Conservation (phyloP, 2,888 invertebrate genomes). For the Diplolepis rosae region DNA sequence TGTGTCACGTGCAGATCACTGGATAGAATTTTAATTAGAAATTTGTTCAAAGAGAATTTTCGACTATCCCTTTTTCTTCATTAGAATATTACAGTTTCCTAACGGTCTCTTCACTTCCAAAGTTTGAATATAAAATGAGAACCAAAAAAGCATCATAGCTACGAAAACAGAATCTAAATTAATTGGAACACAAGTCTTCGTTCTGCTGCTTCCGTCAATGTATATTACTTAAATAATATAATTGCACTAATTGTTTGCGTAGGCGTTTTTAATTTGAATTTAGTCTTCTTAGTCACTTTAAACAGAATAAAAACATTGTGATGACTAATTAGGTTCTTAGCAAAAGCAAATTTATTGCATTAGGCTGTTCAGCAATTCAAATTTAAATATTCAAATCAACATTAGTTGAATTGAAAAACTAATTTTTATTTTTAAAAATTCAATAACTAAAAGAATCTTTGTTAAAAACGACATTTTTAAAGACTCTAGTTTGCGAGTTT, state of each 20-base stretch:
- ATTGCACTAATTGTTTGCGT: slow-evolving; percentile 26
- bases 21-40: not conserved
- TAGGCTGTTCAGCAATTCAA: slow-evolving; percentile 12
- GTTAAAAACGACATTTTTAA: too few species aligned
- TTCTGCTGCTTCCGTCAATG: not conserved
- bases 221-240: slow-evolving; percentile 25
- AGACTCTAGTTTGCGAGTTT: too few species aligned
- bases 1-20: not conserved
- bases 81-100: not conserved
- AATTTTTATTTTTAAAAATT: slow-evolving; percentile 6
- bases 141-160: not conserved
- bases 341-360: slow-evolving; percentile 20
- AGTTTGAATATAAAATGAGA: not conserved
- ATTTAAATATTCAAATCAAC: slow-evolving; percentile 8
- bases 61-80: not conserved
- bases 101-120: not conserved
- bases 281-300: slow-evolving; percentile 6
- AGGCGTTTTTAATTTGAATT: slow-evolving; percentile 28
- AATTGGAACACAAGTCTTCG: not conserved
- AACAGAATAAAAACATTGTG: slow-evolving; percentile 24
- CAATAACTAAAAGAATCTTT: not conserved
- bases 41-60: not conserved
- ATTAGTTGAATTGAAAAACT: not conserved
- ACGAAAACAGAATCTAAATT: slow-evolving; percentile 8
- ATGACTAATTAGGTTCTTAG: slow-evolving; percentile 22